Percentiles rank a stretch among this genome's conserved stretches.
phyloP scores from a whole-genome alignment of 2,888 invertebrate species.

The Andrena camellia region DNA sequence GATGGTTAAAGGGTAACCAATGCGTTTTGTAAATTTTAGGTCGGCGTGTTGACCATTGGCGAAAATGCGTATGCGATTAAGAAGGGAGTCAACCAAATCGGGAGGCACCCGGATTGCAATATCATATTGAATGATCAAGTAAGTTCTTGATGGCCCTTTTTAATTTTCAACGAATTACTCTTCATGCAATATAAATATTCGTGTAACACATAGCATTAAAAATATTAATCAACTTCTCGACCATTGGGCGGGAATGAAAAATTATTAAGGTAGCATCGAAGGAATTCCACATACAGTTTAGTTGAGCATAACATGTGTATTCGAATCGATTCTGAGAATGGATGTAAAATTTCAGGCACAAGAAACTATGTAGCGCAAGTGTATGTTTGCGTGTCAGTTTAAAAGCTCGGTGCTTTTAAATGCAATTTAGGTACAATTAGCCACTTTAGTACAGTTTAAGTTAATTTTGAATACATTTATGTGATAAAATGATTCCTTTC shows the following conservation, averaged over 20 bases:
- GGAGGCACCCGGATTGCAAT: constrained; percentile 62
- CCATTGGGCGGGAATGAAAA: no score
- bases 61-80: constrained; percentile 51
- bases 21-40: constrained; percentile 50
- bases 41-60: constrained; percentile 62
- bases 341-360: not conserved
- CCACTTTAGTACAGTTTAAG: not conserved
- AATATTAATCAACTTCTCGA: no score
- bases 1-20: not conserved
- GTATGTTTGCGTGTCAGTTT: not conserved
- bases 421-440: not conserved
- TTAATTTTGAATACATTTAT: not conserved
- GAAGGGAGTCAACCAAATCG: constrained; percentile 70
- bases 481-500: not conserved
- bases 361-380: not conserved
- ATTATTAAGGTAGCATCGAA: no score
- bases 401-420: not conserved
- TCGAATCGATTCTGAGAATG: not conserved
- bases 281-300: not conserved
- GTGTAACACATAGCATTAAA: no score
- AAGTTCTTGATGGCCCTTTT: constrained; percentile 39
- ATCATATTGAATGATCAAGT: constrained; percentile 66
- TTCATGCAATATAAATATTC: not conserved
- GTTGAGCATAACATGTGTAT: not conserved
- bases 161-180: not conserved